phyloP scores from a whole-genome alignment of 2,113 vertebrate species.

The Gymnobelideus leadbeateri region DNA sequence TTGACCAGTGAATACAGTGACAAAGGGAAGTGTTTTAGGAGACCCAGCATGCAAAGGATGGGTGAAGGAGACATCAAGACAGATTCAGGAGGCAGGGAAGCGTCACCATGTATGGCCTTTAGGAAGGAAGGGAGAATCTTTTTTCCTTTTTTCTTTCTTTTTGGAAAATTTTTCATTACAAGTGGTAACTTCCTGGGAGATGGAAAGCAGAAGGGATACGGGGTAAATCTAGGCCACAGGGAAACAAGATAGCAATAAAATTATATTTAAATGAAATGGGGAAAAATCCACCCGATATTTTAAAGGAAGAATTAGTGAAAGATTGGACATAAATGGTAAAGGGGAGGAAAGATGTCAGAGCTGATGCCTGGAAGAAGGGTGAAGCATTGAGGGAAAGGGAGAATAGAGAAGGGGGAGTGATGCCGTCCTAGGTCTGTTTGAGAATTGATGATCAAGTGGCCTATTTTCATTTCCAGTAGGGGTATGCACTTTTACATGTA shows the following conservation, averaged over 20 bases:
- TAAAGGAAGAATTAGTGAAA: neutral
- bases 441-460: neutral
- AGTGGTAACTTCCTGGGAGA: neutral
- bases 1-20: neutral
- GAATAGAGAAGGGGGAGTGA: neutral
- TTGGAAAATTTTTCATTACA: neutral
- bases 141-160: neutral
- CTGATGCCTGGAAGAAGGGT: neutral
- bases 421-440: accelerated
- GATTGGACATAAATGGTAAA: neutral
- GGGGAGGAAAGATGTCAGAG: neutral
- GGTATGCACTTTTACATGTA: neutral
- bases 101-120: neutral
- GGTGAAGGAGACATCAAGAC: neutral
- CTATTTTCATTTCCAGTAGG: neutral
- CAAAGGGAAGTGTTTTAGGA: neutral
- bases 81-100: too few relatives aligned
- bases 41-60: neutral
- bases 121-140: neutral
- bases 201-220: neutral
- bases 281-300: neutral
- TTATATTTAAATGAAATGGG: neutral
- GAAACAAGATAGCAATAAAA: neutral
- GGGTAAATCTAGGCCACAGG: neutral
- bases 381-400: neutral